Evolutionary conservation across 1,140 invertebrate genomes (phyloP), one percentile per base, ranked within the genome.

Genomic region (Cylas formicarius): DNA sequence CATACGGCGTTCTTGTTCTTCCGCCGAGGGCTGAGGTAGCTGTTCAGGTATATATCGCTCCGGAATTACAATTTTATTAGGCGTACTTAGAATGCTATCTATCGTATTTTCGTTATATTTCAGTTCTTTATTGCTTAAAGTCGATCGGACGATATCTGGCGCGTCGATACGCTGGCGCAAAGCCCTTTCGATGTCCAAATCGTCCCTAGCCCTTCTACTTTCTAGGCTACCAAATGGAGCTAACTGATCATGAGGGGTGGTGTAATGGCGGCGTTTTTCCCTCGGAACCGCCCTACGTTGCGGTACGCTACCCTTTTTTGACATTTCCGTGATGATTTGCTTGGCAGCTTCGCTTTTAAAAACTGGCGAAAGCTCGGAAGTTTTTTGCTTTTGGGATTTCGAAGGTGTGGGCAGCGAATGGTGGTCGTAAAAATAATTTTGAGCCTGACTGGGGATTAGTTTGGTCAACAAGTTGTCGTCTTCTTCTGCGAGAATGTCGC

Each of bases 11-110:
- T 83, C 74, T 59, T 85, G 81, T 58, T 93, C 89, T 58, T 90
- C 86, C 1, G 81, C 80, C 8, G 82, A 82, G 13, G 88, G 62
- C 62, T 87, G 81, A 42, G 84, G 84, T 53, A 87, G 76, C 67
- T 86, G 80, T 67, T 93, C 89, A 20, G 90, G 89, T 53, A 92
- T 82, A 62, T 93, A 93, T 51, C 90, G 72, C 68, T 93, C 90
- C 3, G 90, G 90, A 52, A 94, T 94, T 19, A 84, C 69, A 52
- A 93, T 92, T 68, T 92, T 93, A 61, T 85, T 86, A 14, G 90
- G 90, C 18, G 86, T 82, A 29, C 82, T 82, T 18, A 93, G 68
- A 54, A 93, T 70, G 55, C 80, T 81, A 67, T 91, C 87, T 49
- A 90, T 90, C 18, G 86, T 86, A 40, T 78, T 78, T 58, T 86